Evolutionary conservation across 2,888 invertebrate genomes (phyloP).

Genomic region (Microctonus brassicae): DNA sequence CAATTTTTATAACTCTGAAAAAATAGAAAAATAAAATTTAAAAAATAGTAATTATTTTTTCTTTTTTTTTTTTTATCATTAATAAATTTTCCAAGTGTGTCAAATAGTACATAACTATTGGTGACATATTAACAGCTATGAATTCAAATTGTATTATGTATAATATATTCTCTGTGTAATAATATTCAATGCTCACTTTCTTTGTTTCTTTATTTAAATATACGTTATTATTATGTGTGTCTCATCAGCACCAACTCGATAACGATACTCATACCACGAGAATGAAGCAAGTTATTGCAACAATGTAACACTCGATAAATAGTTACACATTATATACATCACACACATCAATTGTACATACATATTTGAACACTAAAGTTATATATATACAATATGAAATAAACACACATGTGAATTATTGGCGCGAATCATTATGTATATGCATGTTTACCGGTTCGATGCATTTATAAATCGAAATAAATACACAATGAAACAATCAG

Average conservation of each 20-base stretch:
- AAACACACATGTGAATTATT: neutral
- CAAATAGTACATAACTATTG: neutral
- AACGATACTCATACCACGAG: slow-evolving; percentile 15
- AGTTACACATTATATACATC: no score
- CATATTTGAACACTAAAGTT: neutral
- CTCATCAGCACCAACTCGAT: slow-evolving; percentile 27
- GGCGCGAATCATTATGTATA: neutral
- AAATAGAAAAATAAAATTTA: neutral
- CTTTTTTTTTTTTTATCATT: neutral
- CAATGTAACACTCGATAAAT: neutral
- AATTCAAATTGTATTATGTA: neutral
- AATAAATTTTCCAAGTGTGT: slow-evolving; percentile 1
- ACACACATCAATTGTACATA: no score
- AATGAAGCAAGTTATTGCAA: neutral
- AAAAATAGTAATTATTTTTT: neutral
- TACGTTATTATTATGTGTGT: neutral
- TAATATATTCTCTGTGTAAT: neutral
- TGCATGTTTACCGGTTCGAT: neutral
- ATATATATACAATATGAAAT: neutral
- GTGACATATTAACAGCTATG: slow-evolving; percentile 3
- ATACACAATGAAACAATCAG: neutral
- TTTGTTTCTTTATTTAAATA: slow-evolving; percentile 19
- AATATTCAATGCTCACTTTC: slow-evolving; percentile 26
- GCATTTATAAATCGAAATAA: neutral
- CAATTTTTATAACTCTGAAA: neutral